Conservation (phyloP, 2,113 vertebrate genomes). For the Antechinus stuartii region DNA sequence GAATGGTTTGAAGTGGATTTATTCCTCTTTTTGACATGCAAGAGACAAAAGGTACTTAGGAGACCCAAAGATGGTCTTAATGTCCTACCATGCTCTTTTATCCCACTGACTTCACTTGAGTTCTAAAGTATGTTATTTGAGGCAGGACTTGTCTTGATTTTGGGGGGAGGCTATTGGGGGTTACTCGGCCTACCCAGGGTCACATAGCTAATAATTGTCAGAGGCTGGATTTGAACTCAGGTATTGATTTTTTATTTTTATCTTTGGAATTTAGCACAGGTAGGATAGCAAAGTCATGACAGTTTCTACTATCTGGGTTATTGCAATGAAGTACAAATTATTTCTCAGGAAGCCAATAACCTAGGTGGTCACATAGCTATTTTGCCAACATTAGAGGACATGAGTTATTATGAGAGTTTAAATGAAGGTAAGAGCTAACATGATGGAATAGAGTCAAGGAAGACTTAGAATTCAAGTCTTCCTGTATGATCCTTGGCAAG, state of each 20-base stretch:
- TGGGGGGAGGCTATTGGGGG: background rate
- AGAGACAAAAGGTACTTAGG: background rate
- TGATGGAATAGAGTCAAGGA: background rate
- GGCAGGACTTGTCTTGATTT: background rate
- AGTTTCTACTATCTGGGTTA: background rate
- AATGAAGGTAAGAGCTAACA: background rate
- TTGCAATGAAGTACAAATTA: background rate
- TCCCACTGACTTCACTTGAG: background rate
- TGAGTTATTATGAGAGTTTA: background rate
- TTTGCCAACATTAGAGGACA: background rate
- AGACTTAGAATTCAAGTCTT: background rate
- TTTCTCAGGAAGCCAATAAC: background rate
- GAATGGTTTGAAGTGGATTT: background rate
- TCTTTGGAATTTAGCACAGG: background rate
- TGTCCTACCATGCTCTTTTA: background rate
- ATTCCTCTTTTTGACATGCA: background rate
- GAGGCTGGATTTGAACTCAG: no score
- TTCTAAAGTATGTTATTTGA: background rate
- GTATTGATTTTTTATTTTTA: background rate
- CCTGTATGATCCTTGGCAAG: background rate
- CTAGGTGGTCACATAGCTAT: background rate
- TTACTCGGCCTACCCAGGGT: no score
- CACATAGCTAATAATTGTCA: no score
- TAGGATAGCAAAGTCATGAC: background rate
- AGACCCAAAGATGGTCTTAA: background rate